Percentiles rank a stretch among this genome's conserved stretches.
Conservation (phyloP, 2,113 vertebrate genomes). For the Ammodramus savannarum region DNA sequence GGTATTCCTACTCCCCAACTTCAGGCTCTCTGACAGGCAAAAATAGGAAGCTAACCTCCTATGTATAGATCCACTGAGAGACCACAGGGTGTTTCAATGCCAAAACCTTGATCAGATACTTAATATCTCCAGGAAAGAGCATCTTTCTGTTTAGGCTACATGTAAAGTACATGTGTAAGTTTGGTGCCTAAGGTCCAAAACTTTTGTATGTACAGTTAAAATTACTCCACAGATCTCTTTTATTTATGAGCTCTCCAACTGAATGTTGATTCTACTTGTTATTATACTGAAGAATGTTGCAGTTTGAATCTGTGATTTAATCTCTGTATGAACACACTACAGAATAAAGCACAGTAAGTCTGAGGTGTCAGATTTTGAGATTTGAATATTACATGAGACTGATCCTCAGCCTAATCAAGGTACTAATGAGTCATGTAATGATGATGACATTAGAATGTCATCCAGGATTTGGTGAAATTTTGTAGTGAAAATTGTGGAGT, state of each 20-base stretch:
- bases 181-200: neutral
- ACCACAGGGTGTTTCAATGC: neutral
- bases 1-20: neutral
- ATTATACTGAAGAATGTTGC: neutral
- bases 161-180: neutral
- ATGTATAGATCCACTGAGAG: neutral
- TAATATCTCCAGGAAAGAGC: neutral
- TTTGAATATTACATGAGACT: rapidly evolving
- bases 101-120: neutral
- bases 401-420: neutral
- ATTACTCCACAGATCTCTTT: neutral
- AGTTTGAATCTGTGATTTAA: neutral
- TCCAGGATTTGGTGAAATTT: neutral
- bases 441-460: neutral
- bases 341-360: neutral
- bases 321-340: neutral
- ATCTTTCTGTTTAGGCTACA: neutral
- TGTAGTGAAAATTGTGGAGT: neutral
- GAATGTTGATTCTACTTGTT: neutral
- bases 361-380: neutral
- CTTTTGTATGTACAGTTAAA: neutral
- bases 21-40: neutral
- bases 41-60: neutral
- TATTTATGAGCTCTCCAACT: neutral
- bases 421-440: neutral